Evolutionary conservation across 2,113 vertebrate genomes (phyloP).

Genomic region (Gobiocypris rarus): DNA sequence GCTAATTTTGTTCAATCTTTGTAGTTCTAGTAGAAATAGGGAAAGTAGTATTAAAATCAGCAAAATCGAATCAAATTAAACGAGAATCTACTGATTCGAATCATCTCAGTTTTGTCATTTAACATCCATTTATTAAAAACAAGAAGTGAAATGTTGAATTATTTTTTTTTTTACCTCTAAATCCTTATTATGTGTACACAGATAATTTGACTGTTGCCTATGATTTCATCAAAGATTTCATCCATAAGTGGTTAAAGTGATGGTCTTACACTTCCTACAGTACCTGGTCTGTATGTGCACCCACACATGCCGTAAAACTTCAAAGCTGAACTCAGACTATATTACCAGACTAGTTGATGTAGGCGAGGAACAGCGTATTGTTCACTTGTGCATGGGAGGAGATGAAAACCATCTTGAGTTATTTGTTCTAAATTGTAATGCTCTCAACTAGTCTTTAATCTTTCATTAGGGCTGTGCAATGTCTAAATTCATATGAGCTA

Average conservation of each 20-base stretch:
- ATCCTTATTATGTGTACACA: background rate
- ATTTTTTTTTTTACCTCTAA: background rate
- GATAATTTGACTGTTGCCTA: background rate
- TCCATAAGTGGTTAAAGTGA: background rate
- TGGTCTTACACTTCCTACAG: background rate
- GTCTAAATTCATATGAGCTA: conserved; percentile 64
- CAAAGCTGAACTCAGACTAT: conserved; percentile 69
- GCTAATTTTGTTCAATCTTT: too few species aligned
- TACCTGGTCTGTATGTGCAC: background rate
- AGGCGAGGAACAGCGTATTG: conserved; percentile 74
- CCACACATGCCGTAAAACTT: conserved; percentile 53
- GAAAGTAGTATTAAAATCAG: too few species aligned
- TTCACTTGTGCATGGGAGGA: conserved; percentile 78
- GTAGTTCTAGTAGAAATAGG: too few species aligned
- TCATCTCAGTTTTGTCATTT: background rate
- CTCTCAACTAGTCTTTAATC: conserved; percentile 59
- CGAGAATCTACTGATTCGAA: background rate
- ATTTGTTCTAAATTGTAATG: conserved; percentile 66
- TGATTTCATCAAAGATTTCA: background rate
- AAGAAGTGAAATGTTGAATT: background rate
- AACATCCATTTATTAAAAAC: background rate
- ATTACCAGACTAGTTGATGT: conserved; percentile 69
- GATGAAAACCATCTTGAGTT: conserved; percentile 74
- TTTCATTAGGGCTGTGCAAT: conserved; percentile 67
- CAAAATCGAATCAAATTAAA: background rate